Evolutionary conservation across 2,888 invertebrate genomes (phyloP), one percentile per base, ranked within the genome.

Genomic region (Drosophila birchii): DNA sequence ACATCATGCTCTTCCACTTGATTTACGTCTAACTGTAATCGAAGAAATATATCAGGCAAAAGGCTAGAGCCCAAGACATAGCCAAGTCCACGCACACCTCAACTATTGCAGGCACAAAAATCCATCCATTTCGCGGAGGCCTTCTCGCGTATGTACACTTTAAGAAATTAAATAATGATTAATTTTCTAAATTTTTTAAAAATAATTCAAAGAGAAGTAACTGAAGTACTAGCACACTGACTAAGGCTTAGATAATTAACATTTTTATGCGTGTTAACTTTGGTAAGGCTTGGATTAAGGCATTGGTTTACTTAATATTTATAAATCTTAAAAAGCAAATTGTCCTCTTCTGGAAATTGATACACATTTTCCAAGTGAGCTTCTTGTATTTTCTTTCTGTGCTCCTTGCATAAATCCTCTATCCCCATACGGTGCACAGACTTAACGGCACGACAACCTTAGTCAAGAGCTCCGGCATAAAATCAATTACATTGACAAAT

Each of bases 401-500:
- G 41, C 12, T 9, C 5, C 23, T 43, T n/a, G 18, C 36, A 32
- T 29, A 34, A 16, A 20, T 38, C 20, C 39, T 58, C 44, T 20
- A n/a, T 34, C 34, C 43, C 11, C 49, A 41, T 29, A 29, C 49
- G 38, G 32, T 14, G 29, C 44, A 16, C 59, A 18, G 60, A 64
- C 63, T 64, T 64, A 71, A 58, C 71, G 64, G 45, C 69, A 68
- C 72, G 78, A 67, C 82, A 80, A 69, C 68, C 83, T 75, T 81
- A 81, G 84, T 79, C 84, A 80, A 86, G 81, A 86, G 86, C 87
- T 76, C 80, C 78, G 81, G 79, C 87, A 86, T 85, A 86, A 86
- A 86, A 87, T 86, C 86, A 87, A 86, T 86, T 87, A 84, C 84
- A 80, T 84, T 86, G 87, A 86, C 87, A 86, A 86, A 87, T 86